These are phyloP conservation scores for Caenorhabditis remanei DNA, from an alignment of 1,140 invertebrate genomes.

Conservation along the genomic window DNA sequence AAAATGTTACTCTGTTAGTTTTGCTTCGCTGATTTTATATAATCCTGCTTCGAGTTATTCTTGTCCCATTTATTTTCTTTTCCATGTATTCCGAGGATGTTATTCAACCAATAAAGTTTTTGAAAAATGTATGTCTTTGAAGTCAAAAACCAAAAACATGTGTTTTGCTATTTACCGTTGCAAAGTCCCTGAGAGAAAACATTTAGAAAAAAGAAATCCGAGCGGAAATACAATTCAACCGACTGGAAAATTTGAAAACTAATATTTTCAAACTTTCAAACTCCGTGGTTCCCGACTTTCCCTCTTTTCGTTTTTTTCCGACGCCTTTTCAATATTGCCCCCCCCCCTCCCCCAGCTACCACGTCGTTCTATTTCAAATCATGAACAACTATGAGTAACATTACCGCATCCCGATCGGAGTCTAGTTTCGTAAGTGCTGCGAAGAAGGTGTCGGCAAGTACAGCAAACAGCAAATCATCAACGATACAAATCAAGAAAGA, in stretches of 20 bases:
- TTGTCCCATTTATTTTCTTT: not conserved
- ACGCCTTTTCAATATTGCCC: no score
- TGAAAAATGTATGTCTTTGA: not conserved
- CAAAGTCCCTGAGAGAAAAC: no score
- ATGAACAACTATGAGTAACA: slow-evolving; percentile 31
- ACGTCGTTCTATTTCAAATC: not conserved
- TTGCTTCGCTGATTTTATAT: not conserved
- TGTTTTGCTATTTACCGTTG: not conserved
- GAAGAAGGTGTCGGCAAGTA: slow-evolving; percentile 6
- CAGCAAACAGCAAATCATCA: slow-evolving; percentile 31
- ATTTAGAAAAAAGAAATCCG: not conserved
- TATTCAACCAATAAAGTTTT: not conserved
- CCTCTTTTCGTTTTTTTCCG: not conserved
- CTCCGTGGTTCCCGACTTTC: not conserved
- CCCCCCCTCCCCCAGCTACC: not conserved
- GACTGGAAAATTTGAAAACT: slow-evolving; percentile 2
- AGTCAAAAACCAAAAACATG: not conserved
- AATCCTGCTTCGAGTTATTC: not conserved
- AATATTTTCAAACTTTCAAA: not conserved
- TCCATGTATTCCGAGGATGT: not conserved
- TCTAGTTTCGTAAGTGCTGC: slow-evolving; percentile 8
- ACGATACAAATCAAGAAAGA: slow-evolving; percentile 45
- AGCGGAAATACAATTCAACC: slow-evolving; percentile 45
- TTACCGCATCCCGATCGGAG: slow-evolving; percentile 35
- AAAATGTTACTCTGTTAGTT: slow-evolving; percentile 1